Percentiles rank a stretch among this genome's conserved stretches.
These are phyloP conservation scores for Hypercompe scribonia DNA, from an alignment of 2,888 invertebrate genomes.

Conservation along the genomic window DNA sequence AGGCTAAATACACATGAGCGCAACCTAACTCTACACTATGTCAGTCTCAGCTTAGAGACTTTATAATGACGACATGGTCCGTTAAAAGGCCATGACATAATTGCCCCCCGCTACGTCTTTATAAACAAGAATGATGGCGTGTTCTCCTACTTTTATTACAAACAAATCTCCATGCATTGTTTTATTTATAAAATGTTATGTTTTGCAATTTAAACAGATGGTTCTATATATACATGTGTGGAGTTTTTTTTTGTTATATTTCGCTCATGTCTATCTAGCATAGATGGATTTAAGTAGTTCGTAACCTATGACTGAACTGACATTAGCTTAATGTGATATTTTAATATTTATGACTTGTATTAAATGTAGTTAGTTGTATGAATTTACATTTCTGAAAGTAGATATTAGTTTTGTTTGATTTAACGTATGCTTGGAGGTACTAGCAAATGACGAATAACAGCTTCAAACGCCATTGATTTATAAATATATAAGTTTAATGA, in stretches of 20 bases:
- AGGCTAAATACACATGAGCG: slow-evolving; percentile 60
- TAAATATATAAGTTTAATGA: slow-evolving; percentile 11
- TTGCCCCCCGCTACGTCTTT: slow-evolving; percentile 22
- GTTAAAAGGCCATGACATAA: slow-evolving; percentile 32
- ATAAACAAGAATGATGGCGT: slow-evolving; percentile 26
- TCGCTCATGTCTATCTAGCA: slow-evolving; percentile 64
- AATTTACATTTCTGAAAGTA: slow-evolving; percentile 64
- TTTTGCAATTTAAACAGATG: slow-evolving; percentile 32
- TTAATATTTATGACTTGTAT: slow-evolving; percentile 82
- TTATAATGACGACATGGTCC: not conserved
- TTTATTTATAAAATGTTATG: slow-evolving; percentile 40
- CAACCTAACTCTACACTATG: slow-evolving; percentile 28
- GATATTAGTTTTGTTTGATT: slow-evolving; percentile 60
- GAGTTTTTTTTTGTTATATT: slow-evolving; percentile 45
- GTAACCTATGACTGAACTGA: slow-evolving; percentile 82
- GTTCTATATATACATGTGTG: slow-evolving; percentile 34
- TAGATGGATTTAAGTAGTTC: slow-evolving; percentile 68
- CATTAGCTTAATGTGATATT: slow-evolving; percentile 86
- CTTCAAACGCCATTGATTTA: not conserved
- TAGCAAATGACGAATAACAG: slow-evolving; percentile 36
- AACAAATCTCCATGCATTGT: slow-evolving; percentile 27
- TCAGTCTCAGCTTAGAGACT: slow-evolving; percentile 8
- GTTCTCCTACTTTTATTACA: slow-evolving; percentile 25
- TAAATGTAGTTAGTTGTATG: slow-evolving; percentile 74
- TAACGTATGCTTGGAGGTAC: slow-evolving; percentile 52